These are phyloP conservation scores for Hoplostethus mediterraneus DNA, from an alignment of 2,797 vertebrate genomes.

Conservation along the genomic window DNA sequence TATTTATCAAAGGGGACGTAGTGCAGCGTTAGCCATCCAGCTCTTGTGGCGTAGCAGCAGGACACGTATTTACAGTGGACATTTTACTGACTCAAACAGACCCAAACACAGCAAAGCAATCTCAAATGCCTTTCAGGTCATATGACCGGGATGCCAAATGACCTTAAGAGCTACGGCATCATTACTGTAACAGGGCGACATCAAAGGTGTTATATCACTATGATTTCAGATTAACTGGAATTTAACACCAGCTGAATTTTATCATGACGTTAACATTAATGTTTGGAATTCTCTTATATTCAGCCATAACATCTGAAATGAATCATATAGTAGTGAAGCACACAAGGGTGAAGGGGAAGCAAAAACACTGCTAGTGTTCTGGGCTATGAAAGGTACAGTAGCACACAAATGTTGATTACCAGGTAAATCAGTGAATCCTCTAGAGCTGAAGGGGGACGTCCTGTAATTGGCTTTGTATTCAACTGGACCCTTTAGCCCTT, in stretches of 20 bases:
- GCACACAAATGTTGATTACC: slow-evolving; percentile 11
- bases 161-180: neutral
- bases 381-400: slow-evolving; percentile 20
- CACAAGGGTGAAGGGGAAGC: neutral
- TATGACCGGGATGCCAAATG: neutral
- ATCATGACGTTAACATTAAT: neutral
- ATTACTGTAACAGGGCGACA: neutral
- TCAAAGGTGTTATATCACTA: neutral
- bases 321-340: slow-evolving; percentile 1
- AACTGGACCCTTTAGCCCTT: slow-evolving; percentile 15
- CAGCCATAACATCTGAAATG: neutral
- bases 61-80: neutral
- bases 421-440: slow-evolving; percentile 31
- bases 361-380: neutral
- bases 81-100: slow-evolving; percentile 12
- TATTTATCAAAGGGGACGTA: slow-evolving; percentile 33
- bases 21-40: slow-evolving; percentile 15
- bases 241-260: neutral
- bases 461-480: slow-evolving; percentile 21
- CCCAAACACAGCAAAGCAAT: slow-evolving; percentile 3
- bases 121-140: neutral
- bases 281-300: neutral
- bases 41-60: slow-evolving; percentile 6
- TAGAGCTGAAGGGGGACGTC: neutral
- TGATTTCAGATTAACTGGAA: neutral